Base-by-base conservation (phyloP, 2,888 invertebrate genomes). In the Apoda limacodes region DNA sequence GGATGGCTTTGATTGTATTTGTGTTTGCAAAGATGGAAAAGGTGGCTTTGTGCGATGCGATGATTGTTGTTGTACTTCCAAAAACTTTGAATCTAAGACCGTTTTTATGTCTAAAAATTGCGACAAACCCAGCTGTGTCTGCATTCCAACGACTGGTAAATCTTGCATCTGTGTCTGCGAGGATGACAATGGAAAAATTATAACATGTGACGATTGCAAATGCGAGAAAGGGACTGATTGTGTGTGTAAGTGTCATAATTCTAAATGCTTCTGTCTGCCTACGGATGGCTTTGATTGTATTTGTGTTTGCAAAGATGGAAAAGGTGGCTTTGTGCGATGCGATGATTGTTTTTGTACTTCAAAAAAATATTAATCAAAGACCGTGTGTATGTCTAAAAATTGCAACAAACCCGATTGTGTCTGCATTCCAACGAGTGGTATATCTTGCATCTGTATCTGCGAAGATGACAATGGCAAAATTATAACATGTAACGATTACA, bases 231-330 rank as follows among this genome's bases (percentile, higher is more conserved):
- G n/a, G n/a, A n/a, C n/a, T n/a, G n/a, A n/a, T n/a, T n/a, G n/a
- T n/a, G n/a, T n/a, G n/a, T n/a, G n/a, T n/a, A n/a, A n/a, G n/a
- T n/a, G n/a, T n/a, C n/a, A 38, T 41, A n/a, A 42, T 43, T 19
- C 53, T 54, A 27, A 46, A n/a, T n/a, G n/a, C n/a, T n/a, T n/a
- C n/a, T n/a, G n/a, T n/a, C n/a, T n/a, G n/a, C n/a, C n/a, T n/a
- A n/a, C n/a, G n/a, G n/a, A n/a, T n/a, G n/a, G n/a, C n/a, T n/a
- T n/a, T n/a, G n/a, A n/a, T n/a, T n/a, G n/a, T n/a, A n/a, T 38
- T 1, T 63, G 60, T n/a, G 45, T 55, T 3, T 55, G 52, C 25
- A 39, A 35, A 1, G 45, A 55, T 3, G 48, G 46, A 13, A 39
- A 48, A 4, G 48, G 49, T 0, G 34, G 37, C 1, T 40, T 49